phyloP scores from a whole-genome alignment of 2,113 vertebrate species.

The Sceloporus tristichus region DNA sequence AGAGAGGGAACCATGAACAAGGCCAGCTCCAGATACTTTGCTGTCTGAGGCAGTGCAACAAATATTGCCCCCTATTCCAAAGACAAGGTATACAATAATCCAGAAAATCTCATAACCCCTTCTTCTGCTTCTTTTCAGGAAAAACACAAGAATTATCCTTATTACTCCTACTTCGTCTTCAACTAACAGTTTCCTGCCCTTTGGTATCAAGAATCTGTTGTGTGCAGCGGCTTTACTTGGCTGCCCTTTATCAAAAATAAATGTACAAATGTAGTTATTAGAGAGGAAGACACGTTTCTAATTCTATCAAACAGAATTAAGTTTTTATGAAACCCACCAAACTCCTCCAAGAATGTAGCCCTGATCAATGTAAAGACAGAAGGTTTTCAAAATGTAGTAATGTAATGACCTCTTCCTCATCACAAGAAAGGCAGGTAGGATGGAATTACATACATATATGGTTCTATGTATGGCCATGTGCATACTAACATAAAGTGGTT shows the following conservation, averaged over 20 bases:
- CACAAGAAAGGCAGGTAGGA: not conserved
- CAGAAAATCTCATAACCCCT: not conserved
- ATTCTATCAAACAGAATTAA: no score
- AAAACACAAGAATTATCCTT: not conserved
- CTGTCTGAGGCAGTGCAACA: not conserved
- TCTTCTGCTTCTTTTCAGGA: not conserved
- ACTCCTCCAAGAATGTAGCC: not conserved
- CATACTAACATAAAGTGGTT: not conserved
- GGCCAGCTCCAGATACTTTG: not conserved
- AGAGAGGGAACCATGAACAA: not conserved
- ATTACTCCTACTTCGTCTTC: no score
- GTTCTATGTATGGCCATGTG: no score
- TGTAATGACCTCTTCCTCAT: not conserved
- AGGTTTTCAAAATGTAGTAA: not conserved
- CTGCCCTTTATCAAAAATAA: no score
- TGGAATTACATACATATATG: no score
- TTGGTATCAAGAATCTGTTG: not conserved
- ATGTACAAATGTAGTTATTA: no score
- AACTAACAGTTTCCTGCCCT: no score
- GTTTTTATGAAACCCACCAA: no score
- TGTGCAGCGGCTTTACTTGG: not conserved
- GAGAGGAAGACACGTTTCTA: no score
- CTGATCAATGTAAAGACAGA: not conserved
- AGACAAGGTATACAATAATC: not conserved
- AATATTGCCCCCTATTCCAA: not conserved